Conservation (phyloP, 2,888 invertebrate genomes). For the Electrophaes corylata region DNA sequence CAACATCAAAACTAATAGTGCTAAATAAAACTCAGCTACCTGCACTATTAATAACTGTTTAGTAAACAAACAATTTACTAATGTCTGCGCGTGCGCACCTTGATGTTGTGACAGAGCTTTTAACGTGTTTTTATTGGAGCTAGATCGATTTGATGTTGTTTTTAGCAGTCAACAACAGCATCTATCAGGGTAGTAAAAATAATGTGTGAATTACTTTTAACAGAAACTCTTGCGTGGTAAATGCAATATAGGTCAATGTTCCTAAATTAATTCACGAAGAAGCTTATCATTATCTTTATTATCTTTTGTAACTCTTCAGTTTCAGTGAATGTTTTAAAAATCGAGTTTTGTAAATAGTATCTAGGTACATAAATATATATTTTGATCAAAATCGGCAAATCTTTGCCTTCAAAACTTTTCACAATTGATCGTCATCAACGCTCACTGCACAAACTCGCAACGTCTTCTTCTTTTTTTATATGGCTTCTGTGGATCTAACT, state of each 20-base stretch:
- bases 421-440: too few relatives aligned
- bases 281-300: too few relatives aligned
- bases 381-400: too few relatives aligned
- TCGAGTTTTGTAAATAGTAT: too few relatives aligned
- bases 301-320: too few relatives aligned
- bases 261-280: neutral
- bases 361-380: too few relatives aligned
- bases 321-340: too few relatives aligned
- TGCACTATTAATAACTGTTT: slow-evolving; percentile 30
- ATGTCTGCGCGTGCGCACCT: slow-evolving; percentile 44
- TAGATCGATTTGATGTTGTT: slow-evolving; percentile 32
- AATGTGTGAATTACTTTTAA: slow-evolving; percentile 23
- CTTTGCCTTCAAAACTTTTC: too few relatives aligned
- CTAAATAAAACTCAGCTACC: slow-evolving; percentile 55
- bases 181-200: slow-evolving; percentile 21
- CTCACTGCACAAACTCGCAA: too few relatives aligned
- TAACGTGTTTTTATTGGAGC: slow-evolving; percentile 37
- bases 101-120: slow-evolving; percentile 48
- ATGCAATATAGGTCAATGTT: neutral
- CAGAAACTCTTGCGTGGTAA: neutral
- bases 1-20: slow-evolving; percentile 62
- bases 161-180: slow-evolving; percentile 2
- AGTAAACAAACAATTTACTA: slow-evolving; percentile 27
- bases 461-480: too few relatives aligned
- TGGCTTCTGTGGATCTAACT: too few relatives aligned